Conservation (phyloP, 1,140 invertebrate species). For the Polypedilum vanderplanki region DNA sequence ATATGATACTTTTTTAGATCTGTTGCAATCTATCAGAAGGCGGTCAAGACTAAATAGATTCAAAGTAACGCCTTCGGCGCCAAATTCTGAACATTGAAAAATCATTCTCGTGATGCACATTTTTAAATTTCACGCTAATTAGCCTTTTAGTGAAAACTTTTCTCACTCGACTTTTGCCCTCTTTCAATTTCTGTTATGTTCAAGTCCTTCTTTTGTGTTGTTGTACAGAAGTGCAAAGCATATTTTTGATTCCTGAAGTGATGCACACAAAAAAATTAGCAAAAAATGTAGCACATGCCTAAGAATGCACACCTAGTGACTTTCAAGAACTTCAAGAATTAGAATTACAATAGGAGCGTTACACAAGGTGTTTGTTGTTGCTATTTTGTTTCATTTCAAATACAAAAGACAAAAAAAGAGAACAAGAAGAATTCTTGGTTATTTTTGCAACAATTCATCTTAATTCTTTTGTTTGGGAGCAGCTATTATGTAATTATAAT, state of each 20-base stretch:
- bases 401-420: too few species aligned
- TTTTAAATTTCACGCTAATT: constrained; percentile 14
- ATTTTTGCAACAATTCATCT: too few species aligned
- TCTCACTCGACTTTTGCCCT: neutral
- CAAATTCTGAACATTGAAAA: constrained; percentile 5
- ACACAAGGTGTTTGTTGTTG: neutral
- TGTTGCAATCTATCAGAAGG: neutral
- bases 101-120: constrained; percentile 11
- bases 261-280: neutral
- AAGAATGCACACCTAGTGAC: neutral
- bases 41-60: constrained; percentile 7
- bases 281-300: constrained; percentile 12
- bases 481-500: too few species aligned
- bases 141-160: constrained; percentile 1
- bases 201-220: neutral
- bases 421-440: too few species aligned
- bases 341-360: neutral
- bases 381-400: neutral
- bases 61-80: neutral
- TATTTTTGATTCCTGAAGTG: constrained; percentile 5
- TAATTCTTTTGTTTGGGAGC: too few species aligned
- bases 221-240: constrained; percentile 11
- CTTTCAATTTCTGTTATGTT: constrained; percentile 11
- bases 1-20: neutral
- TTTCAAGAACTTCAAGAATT: neutral